Conservation (phyloP, 2,113 vertebrate species). For the Chrysochloris asiatica region DNA sequence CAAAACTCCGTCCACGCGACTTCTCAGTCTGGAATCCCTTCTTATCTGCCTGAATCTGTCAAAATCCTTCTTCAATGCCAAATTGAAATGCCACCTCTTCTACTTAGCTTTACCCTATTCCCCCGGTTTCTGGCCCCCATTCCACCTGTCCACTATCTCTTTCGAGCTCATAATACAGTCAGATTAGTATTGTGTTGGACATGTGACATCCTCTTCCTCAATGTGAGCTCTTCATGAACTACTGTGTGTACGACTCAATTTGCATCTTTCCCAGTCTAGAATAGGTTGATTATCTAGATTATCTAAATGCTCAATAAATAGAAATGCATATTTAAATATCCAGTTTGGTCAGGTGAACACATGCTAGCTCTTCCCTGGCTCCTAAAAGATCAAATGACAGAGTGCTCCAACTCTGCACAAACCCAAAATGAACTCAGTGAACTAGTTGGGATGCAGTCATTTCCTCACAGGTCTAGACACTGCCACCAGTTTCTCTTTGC, state of each 20-base stretch:
- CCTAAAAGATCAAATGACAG: background rate
- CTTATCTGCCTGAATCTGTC: background rate
- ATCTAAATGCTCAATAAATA: background rate
- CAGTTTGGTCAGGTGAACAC: background rate
- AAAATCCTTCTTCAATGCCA: background rate
- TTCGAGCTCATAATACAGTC: background rate
- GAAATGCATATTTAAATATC: background rate
- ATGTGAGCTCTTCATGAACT: background rate
- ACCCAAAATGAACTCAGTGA: background rate
- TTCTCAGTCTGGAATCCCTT: background rate
- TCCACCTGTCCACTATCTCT: background rate
- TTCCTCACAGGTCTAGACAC: background rate
- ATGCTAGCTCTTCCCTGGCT: background rate
- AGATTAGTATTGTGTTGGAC: background rate
- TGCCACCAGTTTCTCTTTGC: background rate
- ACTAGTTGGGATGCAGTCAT: accelerated
- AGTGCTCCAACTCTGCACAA: accelerated
- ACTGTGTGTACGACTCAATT: too few relatives aligned
- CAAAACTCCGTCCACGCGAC: too few relatives aligned
- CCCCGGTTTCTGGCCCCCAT: background rate
- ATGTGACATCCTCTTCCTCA: background rate
- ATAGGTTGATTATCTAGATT: background rate
- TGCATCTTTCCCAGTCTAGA: background rate
- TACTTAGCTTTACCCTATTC: background rate
- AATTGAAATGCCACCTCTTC: background rate